A percentile compares a stretch with the other conserved stretches of the same genome.
phyloP scores from a whole-genome alignment of 2,888 invertebrate species.

The Cryptocephalus moraei region DNA sequence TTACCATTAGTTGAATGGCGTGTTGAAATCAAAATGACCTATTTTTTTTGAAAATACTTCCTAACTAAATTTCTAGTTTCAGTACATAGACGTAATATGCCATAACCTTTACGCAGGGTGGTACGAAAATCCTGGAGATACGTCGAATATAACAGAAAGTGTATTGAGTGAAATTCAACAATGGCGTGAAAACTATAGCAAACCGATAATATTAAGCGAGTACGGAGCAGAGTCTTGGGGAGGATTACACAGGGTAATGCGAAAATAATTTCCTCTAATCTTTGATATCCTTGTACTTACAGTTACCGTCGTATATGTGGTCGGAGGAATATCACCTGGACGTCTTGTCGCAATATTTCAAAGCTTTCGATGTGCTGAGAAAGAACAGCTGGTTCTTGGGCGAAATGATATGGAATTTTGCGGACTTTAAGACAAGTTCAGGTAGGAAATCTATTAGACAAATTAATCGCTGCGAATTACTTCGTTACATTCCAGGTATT shows the following conservation, averaged over 20 bases:
- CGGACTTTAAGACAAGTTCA: conserved; percentile 93
- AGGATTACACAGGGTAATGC: conserved; percentile 8
- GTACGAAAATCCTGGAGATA: conserved; percentile 76
- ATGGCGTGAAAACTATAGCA: conserved; percentile 73
- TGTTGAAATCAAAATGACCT: no score
- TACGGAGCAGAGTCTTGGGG: conserved; percentile 73
- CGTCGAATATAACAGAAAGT: conserved; percentile 61
- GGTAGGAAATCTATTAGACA: conserved; percentile 26
- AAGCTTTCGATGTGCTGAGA: conserved; percentile 80
- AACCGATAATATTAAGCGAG: conserved; percentile 86
- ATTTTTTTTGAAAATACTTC: no score
- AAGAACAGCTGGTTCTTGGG: conserved; percentile 73
- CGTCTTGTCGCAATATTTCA: conserved; percentile 75
- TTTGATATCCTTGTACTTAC: conserved; percentile 12
- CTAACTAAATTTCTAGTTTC: conserved; percentile 44
- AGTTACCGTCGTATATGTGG: conserved; percentile 78
- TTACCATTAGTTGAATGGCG: no score
- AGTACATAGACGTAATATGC: conserved; percentile 78
- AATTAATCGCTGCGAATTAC: not conserved
- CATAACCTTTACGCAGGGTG: conserved; percentile 94
- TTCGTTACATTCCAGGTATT: conserved; percentile 14
- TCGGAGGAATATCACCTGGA: conserved; percentile 92
- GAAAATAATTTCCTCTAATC: no score
- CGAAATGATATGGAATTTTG: conserved; percentile 99
- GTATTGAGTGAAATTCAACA: conserved; percentile 63